These are phyloP conservation scores for Drosophila kambysellisi DNA, from an alignment of 2,888 invertebrate genomes.

Conservation along the genomic window DNA sequence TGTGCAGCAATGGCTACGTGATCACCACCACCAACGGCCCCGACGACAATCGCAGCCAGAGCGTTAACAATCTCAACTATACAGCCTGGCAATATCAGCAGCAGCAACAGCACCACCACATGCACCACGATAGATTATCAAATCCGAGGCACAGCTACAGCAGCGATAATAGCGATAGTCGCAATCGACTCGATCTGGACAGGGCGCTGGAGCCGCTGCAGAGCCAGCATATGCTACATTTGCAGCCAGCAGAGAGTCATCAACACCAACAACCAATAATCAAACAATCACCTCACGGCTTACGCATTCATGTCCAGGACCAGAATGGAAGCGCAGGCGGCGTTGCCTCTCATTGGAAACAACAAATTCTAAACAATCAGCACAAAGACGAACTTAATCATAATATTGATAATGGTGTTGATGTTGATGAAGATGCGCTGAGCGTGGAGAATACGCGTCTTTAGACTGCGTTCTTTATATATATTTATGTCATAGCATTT, in stretches of 20 bases:
- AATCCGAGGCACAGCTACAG: conserved; percentile 62
- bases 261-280: conserved; percentile 5
- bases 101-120: conserved; percentile 39
- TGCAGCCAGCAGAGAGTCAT: conserved; percentile 53
- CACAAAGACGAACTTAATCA: conserved; percentile 19
- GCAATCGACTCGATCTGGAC: conserved; percentile 70
- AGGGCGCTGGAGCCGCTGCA: conserved; percentile 65
- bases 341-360: neutral
- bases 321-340: conserved; percentile 54
- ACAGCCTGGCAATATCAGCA: conserved; percentile 43
- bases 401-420: conserved; percentile 18
- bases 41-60: conserved; percentile 67
- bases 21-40: conserved; percentile 61
- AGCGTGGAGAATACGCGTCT: conserved; percentile 84
- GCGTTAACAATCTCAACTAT: conserved; percentile 70
- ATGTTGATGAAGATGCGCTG: conserved; percentile 78
- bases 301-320: conserved; percentile 56
- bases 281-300: conserved; percentile 28
- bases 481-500: conserved; percentile 28
- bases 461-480: conserved; percentile 58
- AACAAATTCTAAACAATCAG: conserved; percentile 16
- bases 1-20: conserved; percentile 84
- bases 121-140: conserved; percentile 34
- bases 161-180: conserved; percentile 70
- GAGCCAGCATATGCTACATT: conserved; percentile 51